phyloP scores from a whole-genome alignment of 2,797 vertebrate genomes.

The Alauda arvensis region DNA sequence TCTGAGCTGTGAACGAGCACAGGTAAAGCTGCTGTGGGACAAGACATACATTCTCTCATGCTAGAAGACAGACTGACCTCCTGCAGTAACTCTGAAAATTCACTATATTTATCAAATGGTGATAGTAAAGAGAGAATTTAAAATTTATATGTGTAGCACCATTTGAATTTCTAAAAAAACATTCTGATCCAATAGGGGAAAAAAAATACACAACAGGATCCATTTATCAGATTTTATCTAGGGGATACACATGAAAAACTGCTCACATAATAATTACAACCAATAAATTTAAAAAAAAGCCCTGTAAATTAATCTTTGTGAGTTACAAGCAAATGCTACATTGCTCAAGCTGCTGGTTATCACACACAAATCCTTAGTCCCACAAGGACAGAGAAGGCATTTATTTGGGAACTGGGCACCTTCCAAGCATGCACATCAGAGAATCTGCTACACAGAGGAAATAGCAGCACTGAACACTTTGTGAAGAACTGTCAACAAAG shows the following conservation, averaged over 20 bases:
- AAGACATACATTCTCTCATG: not conserved
- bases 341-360: not conserved
- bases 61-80: not conserved
- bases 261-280: not conserved
- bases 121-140: not conserved
- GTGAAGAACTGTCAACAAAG: not conserved
- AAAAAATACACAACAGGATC: not conserved
- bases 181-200: not conserved
- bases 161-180: not conserved
- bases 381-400: not conserved
- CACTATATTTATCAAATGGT: not conserved
- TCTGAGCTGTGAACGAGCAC: not conserved
- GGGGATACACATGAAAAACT: not conserved
- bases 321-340: not conserved
- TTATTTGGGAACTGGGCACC: not conserved
- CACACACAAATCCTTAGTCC: not conserved
- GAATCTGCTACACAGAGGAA: not conserved
- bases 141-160: not conserved
- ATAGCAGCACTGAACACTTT: not conserved
- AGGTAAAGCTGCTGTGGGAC: not conserved
- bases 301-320: not conserved
- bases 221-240: not conserved
- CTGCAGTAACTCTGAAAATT: not conserved
- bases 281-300: not conserved
- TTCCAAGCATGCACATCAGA: not conserved